Percentiles rank a stretch among this genome's conserved stretches.
These are phyloP conservation scores for Lycocorax pyrrhopterus DNA, from an alignment of 2,113 vertebrate genomes.

Conservation along the genomic window DNA sequence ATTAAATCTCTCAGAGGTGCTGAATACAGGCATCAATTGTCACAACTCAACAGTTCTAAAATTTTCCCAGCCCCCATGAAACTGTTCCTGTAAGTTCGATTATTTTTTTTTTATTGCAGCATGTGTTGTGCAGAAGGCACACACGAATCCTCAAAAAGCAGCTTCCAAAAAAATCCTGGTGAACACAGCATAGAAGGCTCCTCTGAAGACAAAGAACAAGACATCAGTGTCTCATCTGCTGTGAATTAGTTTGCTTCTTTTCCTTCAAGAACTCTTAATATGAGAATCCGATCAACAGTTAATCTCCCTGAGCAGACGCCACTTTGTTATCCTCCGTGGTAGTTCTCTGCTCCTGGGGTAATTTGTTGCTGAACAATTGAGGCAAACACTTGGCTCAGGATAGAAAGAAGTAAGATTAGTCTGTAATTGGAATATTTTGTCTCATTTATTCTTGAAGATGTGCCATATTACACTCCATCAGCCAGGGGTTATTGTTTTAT, in stretches of 20 bases:
- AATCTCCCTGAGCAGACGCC: background rate
- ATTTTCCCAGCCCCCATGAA: background rate
- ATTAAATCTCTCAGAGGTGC: background rate
- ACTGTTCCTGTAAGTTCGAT: background rate
- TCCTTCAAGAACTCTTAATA: background rate
- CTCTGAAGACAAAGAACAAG: conserved; percentile 47
- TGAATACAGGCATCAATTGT: background rate
- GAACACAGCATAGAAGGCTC: conserved; percentile 17
- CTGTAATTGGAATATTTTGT: conserved; percentile 76
- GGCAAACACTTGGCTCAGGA: conserved; percentile 67
- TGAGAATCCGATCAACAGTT: background rate
- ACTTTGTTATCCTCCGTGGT: background rate
- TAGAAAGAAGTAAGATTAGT: conserved; percentile 51
- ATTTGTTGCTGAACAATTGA: conserved; percentile 68
- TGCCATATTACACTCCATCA: conserved; percentile 71
- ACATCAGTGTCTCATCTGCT: conserved; percentile 43
- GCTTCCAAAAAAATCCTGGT: conserved; percentile 9
- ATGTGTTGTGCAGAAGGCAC: conserved; percentile 24
- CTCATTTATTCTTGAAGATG: conserved; percentile 77
- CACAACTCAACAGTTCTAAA: background rate
- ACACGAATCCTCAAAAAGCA: conserved; percentile 20
- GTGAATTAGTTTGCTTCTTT: conserved; percentile 36
- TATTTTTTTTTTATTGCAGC: background rate
- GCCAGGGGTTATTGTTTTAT: conserved; percentile 68
- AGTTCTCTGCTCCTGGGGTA: conserved; percentile 38